A percentile compares a stretch with the other conserved stretches of the same genome.
Conservation (phyloP, 2,113 vertebrate genomes). For the Tursiops truncatus region DNA sequence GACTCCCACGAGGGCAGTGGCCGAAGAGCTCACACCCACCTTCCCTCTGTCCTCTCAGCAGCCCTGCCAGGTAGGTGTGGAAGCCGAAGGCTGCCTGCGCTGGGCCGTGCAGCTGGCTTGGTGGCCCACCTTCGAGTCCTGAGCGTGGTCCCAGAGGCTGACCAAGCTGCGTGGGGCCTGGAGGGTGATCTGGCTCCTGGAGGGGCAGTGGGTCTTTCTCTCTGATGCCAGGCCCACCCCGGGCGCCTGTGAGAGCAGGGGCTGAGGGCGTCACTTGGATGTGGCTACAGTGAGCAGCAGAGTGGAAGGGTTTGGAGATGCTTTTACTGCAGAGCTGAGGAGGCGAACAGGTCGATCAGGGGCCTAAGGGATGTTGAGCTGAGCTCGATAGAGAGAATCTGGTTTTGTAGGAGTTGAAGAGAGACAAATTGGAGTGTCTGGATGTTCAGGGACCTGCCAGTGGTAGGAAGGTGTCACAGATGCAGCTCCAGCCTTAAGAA, state of each 20-base stretch:
- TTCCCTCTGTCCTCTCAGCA: too few relatives aligned
- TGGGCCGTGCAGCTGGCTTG: neutral
- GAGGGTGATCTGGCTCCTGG: neutral
- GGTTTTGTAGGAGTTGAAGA: neutral
- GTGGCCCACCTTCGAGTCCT: neutral
- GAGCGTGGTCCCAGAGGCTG: neutral
- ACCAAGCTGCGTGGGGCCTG: neutral
- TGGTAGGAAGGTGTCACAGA: neutral
- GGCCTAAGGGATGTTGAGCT: neutral
- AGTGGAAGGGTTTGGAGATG: neutral
- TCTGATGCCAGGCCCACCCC: neutral
- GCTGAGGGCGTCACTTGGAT: neutral
- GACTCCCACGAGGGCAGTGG: neutral
- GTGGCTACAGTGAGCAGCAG: neutral
- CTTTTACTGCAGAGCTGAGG: neutral
- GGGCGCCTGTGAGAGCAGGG: neutral
- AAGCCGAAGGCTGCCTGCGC: rapidly evolving
- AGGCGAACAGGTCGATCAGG: too few relatives aligned
- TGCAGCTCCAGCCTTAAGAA: neutral
- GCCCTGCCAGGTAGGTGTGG: neutral
- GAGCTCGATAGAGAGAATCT: neutral
- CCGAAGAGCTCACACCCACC: neutral
- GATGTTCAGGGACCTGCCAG: neutral
- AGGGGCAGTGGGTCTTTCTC: neutral
- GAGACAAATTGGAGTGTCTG: neutral